phyloP scores from a whole-genome alignment of 35 echinoderm and acorn worm genomes.

The Acanthaster planci region DNA sequence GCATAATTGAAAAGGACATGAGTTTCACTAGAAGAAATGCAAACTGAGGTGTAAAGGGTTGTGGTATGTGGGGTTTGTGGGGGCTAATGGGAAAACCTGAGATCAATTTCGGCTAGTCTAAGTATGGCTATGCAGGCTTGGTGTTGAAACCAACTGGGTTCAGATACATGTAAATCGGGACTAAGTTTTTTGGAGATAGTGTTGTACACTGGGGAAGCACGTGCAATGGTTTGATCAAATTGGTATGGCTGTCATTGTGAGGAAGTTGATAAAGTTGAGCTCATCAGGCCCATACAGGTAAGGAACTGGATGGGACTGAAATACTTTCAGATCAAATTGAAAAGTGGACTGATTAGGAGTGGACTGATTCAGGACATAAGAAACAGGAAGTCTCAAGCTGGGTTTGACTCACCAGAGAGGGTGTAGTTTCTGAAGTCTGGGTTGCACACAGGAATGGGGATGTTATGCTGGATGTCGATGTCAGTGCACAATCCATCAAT shows the following conservation, averaged over 20 bases:
- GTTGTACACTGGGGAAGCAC: too few species aligned
- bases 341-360: not conserved
- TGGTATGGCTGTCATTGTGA: not conserved
- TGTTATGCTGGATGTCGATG: not conserved
- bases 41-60: too few species aligned
- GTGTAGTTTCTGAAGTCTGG: slow-evolving; percentile 2
- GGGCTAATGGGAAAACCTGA: too few species aligned
- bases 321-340: not conserved
- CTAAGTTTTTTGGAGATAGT: too few species aligned
- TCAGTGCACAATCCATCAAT: not conserved
- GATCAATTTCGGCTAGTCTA: too few species aligned
- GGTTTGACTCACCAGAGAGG: not conserved
- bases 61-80: too few species aligned
- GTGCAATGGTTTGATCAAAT: not conserved
- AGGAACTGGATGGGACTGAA: not conserved
- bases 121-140: too few species aligned
- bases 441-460: not conserved
- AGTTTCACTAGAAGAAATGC: too few species aligned
- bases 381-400: not conserved
- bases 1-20: not conserved
- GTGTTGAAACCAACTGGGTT: too few species aligned
- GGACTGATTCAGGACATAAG: not conserved
- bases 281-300: not conserved
- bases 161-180: too few species aligned
- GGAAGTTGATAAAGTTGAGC: not conserved